These are phyloP conservation scores for Prunella strophiata DNA, from an alignment of 2,797 vertebrate species.

Conservation along the genomic window DNA sequence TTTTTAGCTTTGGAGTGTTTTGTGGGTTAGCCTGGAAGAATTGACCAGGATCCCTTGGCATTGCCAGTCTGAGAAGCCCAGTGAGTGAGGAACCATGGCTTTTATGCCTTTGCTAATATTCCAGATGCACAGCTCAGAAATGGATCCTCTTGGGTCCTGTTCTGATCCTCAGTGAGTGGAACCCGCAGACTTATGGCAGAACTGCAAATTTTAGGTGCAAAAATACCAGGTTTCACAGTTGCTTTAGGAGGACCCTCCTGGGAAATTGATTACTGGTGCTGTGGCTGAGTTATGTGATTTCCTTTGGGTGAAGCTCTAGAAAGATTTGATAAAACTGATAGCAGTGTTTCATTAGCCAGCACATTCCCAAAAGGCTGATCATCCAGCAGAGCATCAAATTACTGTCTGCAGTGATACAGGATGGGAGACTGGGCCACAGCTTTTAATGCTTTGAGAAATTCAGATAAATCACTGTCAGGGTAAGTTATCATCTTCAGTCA, in stretches of 20 bases:
- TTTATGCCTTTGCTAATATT: neutral
- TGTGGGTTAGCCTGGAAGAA: neutral
- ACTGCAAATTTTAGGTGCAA: neutral
- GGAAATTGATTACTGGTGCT: neutral
- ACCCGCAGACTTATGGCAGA: fast-evolving
- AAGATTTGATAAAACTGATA: neutral
- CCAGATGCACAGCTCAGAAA: neutral
- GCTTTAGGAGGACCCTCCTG: neutral
- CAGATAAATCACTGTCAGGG: neutral
- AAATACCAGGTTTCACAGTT: neutral
- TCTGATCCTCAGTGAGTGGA: neutral
- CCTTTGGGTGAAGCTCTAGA: neutral
- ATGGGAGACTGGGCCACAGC: neutral
- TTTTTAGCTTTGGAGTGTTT: neutral
- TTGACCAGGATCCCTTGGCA: neutral
- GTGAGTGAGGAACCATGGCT: neutral
- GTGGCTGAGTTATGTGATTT: neutral
- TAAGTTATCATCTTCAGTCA: neutral
- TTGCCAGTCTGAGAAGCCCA: neutral
- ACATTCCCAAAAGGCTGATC: neutral
- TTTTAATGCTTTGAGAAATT: neutral
- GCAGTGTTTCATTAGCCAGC: neutral
- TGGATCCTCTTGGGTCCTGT: neutral
- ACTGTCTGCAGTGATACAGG: neutral
- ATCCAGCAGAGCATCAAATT: neutral